Percentiles rank a stretch among this genome's conserved stretches.
These are phyloP conservation scores for Nothocercus nigrocapillus DNA, from an alignment of 2,113 vertebrate species.

Conservation along the genomic window DNA sequence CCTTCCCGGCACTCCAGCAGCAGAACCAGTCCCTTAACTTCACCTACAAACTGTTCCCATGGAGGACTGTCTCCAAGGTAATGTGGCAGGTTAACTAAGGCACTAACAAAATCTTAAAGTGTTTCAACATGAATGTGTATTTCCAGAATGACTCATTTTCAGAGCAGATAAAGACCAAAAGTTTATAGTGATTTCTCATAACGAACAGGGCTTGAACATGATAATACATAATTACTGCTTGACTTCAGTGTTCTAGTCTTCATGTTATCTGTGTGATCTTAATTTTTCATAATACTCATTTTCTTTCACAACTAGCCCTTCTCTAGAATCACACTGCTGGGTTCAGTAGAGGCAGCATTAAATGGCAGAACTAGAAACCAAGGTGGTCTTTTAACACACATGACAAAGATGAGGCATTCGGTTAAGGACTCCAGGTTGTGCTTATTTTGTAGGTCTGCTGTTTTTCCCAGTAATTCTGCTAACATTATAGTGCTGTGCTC, in stretches of 20 bases:
- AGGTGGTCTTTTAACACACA: not conserved
- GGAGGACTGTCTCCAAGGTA: conserved; percentile 99
- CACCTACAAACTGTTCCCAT: conserved; percentile 97
- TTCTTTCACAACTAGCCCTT: not conserved
- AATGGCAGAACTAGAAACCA: not conserved
- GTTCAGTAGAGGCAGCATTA: not conserved
- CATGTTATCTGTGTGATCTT: not conserved
- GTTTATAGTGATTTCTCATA: not conserved
- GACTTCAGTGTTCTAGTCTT: not conserved
- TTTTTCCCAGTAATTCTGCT: not conserved
- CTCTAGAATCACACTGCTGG: not conserved
- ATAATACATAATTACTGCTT: not conserved
- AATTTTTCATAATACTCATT: not conserved
- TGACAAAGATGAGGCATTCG: not conserved
- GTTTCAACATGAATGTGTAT: not conserved
- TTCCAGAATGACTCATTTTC: conserved; percentile 36
- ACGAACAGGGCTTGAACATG: not conserved
- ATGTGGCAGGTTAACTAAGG: conserved; percentile 52
- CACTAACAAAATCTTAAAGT: conserved; percentile 27
- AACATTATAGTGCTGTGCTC: not conserved
- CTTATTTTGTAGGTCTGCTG: not conserved
- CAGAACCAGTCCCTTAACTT: conserved; percentile 95
- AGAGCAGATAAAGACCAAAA: conserved; percentile 11
- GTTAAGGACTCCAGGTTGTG: not conserved
- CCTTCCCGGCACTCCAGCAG: conserved; percentile 90